phyloP scores from a whole-genome alignment of 2,888 invertebrate genomes.

The Hirtodrosophila confusa region DNA sequence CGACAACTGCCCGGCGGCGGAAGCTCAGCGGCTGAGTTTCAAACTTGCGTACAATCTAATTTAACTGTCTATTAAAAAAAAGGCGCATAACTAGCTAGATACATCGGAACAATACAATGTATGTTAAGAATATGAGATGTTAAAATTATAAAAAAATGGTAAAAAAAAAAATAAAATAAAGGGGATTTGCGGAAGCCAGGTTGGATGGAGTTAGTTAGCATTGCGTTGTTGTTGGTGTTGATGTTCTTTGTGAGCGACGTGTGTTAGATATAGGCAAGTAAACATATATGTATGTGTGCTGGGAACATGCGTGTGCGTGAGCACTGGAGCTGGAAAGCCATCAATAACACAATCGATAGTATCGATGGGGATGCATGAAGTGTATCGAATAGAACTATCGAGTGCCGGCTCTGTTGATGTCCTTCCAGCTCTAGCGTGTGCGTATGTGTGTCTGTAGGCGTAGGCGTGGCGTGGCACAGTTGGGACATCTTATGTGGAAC shows the following conservation, averaged over 20 bases:
- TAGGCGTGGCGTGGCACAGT: constrained; percentile 49
- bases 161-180: constrained; percentile 12
- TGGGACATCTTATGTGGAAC: constrained; percentile 78
- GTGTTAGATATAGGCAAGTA: constrained; percentile 50
- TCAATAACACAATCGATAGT: too few species aligned
- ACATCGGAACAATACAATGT: constrained; percentile 22
- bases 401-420: too few species aligned
- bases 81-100: constrained; percentile 11
- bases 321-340: neutral
- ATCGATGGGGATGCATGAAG: too few species aligned
- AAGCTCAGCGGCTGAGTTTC: constrained; percentile 70
- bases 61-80: constrained; percentile 24
- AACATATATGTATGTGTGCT: constrained; percentile 52
- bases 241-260: constrained; percentile 51
- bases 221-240: constrained; percentile 13
- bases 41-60: constrained; percentile 32
- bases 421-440: constrained; percentile 10
- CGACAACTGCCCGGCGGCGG: constrained; percentile 62
- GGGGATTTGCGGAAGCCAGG: constrained; percentile 43
- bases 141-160: constrained; percentile 16
- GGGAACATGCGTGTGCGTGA: constrained; percentile 43
- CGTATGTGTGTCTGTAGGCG: constrained; percentile 11
- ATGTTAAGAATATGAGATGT: constrained; percentile 6
- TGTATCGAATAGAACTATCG: too few species aligned
- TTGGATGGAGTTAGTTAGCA: constrained; percentile 44